Evolutionary conservation across 2,888 invertebrate genomes (phyloP).

Genomic region (Tetranychus truncatus): DNA sequence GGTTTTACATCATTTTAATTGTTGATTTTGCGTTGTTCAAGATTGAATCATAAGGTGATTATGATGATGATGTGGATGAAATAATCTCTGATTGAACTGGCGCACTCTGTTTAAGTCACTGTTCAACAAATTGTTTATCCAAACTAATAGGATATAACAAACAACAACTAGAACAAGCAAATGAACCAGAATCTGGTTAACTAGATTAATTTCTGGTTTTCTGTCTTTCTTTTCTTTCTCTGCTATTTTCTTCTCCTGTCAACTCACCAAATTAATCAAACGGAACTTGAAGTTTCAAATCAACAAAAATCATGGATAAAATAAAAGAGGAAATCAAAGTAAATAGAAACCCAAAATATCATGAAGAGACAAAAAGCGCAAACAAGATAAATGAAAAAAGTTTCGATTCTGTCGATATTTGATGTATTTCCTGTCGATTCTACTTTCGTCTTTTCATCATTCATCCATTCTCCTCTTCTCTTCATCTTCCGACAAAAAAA

Average conservation of each 20-base stretch:
- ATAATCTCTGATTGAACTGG: not conserved
- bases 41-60: not conserved
- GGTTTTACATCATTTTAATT: not conserved
- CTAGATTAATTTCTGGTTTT: not conserved
- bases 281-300: too few relatives aligned
- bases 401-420: too few relatives aligned
- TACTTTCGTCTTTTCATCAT: not conserved
- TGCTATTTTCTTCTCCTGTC: not conserved
- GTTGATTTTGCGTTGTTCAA: not conserved
- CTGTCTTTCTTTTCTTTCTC: not conserved
- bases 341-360: too few relatives aligned
- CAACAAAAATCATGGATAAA: too few relatives aligned
- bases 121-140: not conserved
- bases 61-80: not conserved
- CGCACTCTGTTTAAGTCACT: not conserved
- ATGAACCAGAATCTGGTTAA: too few relatives aligned
- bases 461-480: not conserved
- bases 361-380: too few relatives aligned
- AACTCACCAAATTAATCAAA: not conserved
- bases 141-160: too few relatives aligned
- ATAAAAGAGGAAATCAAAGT: too few relatives aligned
- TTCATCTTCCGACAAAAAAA: not conserved
- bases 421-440: constrained; percentile 4
- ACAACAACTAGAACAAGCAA: too few relatives aligned
- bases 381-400: constrained; percentile 1